Percentiles rank a stretch among this genome's conserved stretches.
These are phyloP conservation scores for Autographa pulchrina DNA, from an alignment of 2,888 invertebrate species.

Conservation along the genomic window DNA sequence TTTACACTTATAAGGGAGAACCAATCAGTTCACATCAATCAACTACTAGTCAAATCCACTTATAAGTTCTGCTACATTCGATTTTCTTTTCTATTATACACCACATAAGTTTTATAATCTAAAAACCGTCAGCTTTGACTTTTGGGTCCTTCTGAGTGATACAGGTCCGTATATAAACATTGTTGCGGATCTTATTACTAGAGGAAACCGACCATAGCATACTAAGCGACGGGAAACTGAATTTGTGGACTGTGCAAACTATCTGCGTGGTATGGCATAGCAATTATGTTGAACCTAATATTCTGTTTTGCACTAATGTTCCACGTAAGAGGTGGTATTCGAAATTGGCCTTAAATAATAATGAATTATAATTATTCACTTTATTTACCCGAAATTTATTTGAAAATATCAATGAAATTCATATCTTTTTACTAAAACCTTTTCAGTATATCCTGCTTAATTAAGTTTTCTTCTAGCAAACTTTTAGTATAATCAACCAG, in stretches of 20 bases:
- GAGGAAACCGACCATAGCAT: constrained; percentile 4
- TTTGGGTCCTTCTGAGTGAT: constrained; percentile 1
- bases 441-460: too few species aligned
- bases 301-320: background rate
- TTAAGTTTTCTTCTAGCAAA: background rate
- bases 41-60: background rate
- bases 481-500: background rate
- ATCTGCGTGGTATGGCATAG: background rate
- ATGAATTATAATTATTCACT: too few species aligned
- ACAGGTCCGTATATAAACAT: background rate
- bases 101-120: background rate
- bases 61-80: background rate
- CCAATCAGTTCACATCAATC: constrained; percentile 2
- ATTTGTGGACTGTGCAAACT: constrained; percentile 1
- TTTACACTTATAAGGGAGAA: constrained; percentile 4
- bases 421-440: too few species aligned
- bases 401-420: too few species aligned
- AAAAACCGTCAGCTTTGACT: background rate
- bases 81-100: background rate
- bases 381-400: too few species aligned
- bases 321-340: too few species aligned
- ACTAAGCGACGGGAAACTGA: constrained; percentile 2
- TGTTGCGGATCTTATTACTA: constrained; percentile 2
- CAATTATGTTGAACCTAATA: constrained; percentile 2
- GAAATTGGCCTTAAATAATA: too few species aligned